Evolutionary conservation across 2,888 invertebrate genomes (phyloP).

Genomic region (Drosophila formosana): DNA sequence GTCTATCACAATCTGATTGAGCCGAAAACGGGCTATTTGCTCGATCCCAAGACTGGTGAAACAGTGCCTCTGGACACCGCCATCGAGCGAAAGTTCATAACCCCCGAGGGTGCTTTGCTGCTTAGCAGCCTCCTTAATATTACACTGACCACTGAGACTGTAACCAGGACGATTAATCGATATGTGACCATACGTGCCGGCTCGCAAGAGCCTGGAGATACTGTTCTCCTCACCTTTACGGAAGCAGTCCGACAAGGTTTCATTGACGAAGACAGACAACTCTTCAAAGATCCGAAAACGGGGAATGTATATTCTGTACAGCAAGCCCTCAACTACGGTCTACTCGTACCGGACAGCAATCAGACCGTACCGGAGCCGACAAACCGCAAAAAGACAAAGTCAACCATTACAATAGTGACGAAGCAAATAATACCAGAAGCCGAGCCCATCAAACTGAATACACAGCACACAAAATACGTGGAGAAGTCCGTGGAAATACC

Average conservation of each 20-base stretch:
- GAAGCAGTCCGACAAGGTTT: slow-evolving; percentile 92
- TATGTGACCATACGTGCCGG: slow-evolving; percentile 91
- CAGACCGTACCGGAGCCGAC: slow-evolving; percentile 86
- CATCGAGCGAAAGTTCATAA: slow-evolving; percentile 93
- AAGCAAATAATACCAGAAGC: slow-evolving; percentile 85
- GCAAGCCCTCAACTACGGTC: slow-evolving; percentile 91
- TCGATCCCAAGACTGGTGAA: slow-evolving; percentile 90
- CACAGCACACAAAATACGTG: slow-evolving; percentile 75
- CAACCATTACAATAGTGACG: slow-evolving; percentile 87
- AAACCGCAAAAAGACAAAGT: slow-evolving; percentile 84
- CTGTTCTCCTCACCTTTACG: slow-evolving; percentile 89
- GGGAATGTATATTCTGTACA: slow-evolving; percentile 90
- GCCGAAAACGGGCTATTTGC: slow-evolving; percentile 93
- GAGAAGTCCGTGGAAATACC: slow-evolving; percentile 84
- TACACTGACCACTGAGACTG: slow-evolving; percentile 94
- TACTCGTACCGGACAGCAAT: slow-evolving; percentile 88
- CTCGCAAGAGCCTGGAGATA: slow-evolving; percentile 86
- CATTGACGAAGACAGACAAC: slow-evolving; percentile 91
- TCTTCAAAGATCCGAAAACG: slow-evolving; percentile 91
- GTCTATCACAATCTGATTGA: slow-evolving; percentile 95
- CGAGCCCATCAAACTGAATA: slow-evolving; percentile 81
- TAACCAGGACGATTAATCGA: slow-evolving; percentile 93
- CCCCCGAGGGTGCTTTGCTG: slow-evolving; percentile 94
- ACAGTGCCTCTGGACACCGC: slow-evolving; percentile 94
- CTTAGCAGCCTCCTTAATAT: slow-evolving; percentile 94